phyloP scores from a whole-genome alignment of 2,888 invertebrate genomes.

The Electrophaes corylata region DNA sequence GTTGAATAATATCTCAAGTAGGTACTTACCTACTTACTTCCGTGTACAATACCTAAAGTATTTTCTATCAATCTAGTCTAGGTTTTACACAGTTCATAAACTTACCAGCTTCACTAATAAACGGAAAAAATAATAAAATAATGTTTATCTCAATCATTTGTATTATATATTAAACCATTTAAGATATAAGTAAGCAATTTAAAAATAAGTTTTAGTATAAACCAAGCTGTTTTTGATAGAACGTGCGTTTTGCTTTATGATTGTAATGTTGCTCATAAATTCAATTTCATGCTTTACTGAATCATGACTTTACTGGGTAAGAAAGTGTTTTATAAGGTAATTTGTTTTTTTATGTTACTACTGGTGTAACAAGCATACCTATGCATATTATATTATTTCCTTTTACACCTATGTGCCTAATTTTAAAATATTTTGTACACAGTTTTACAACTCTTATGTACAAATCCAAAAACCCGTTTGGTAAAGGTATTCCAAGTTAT shows the following conservation, averaged over 20 bases:
- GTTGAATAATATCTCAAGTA: no score
- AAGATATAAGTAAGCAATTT: neutral
- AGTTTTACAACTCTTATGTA: neutral
- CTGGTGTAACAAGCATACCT: no score
- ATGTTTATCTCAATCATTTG: conserved; percentile 5
- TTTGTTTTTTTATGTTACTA: no score
- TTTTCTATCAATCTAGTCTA: neutral
- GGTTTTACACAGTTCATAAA: neutral
- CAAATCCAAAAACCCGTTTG: neutral
- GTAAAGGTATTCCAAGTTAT: neutral
- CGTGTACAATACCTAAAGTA: no score
- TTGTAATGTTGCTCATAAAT: neutral
- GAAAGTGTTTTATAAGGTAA: neutral
- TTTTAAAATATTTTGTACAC: neutral
- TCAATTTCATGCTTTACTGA: conserved; percentile 16
- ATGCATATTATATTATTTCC: no score
- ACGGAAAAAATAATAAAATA: conserved; percentile 8
- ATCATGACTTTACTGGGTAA: conserved; percentile 5
- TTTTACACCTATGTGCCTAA: neutral
- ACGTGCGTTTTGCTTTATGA: neutral
- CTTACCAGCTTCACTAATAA: conserved; percentile 17
- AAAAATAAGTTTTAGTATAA: neutral
- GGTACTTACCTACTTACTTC: no score
- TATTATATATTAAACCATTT: neutral
- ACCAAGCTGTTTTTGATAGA: neutral